Evolutionary conservation across 2,797 vertebrate genomes (phyloP).

Genomic region (Dallia pectoralis): DNA sequence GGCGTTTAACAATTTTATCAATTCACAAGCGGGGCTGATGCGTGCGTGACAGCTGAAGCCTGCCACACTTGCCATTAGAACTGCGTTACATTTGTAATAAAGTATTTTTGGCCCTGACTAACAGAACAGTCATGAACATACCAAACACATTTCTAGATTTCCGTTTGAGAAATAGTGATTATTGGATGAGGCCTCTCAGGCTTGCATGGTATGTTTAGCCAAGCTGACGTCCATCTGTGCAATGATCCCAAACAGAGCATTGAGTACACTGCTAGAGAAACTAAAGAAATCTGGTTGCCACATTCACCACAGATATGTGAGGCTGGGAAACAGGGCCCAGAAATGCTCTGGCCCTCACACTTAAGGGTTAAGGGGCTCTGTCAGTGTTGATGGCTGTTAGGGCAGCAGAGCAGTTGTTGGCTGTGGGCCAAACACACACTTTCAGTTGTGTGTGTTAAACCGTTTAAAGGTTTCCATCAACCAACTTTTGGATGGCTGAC

Average conservation of each 20-base stretch:
- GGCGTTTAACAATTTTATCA: background rate
- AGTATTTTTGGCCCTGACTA: background rate
- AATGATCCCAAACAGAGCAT: background rate
- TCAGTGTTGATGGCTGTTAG: background rate
- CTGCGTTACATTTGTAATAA: background rate
- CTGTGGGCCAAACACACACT: background rate
- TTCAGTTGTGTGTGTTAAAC: background rate
- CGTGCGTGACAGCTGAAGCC: background rate
- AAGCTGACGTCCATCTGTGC: background rate
- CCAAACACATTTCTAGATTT: background rate
- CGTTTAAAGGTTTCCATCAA: background rate
- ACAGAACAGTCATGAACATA: background rate
- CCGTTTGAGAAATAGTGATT: background rate
- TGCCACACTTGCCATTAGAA: background rate
- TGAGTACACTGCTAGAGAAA: conserved; percentile 1
- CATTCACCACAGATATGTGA: conserved; percentile 1
- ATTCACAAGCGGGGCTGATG: background rate
- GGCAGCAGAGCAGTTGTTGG: background rate
- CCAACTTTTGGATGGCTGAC: background rate
- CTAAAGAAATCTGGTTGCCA: background rate
- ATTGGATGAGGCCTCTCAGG: no score
- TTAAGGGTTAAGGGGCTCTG: background rate
- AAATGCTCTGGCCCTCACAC: background rate
- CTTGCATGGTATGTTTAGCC: no score
- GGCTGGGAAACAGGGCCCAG: background rate